Evolutionary conservation across 2,113 vertebrate species (phyloP).

Genomic region (Neogale vison): DNA sequence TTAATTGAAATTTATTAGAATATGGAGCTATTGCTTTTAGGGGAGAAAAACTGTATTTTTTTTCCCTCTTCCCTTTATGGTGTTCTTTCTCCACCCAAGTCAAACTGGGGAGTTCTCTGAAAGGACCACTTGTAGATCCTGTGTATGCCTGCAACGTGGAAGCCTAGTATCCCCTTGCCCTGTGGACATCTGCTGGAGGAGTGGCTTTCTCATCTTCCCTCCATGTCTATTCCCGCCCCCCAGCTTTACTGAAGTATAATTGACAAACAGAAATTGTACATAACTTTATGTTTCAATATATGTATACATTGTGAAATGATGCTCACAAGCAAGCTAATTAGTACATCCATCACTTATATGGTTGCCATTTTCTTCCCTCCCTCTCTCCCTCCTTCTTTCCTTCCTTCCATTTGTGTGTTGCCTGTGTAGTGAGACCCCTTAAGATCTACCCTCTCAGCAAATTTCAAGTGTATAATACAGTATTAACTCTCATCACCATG

Average conservation of each 20-base stretch:
- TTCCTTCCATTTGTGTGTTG: background rate
- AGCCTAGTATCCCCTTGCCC: too few species aligned
- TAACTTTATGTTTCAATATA: background rate
- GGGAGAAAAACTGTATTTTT: background rate
- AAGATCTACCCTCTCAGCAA: background rate
- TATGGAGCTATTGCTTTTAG: background rate
- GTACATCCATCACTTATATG: background rate
- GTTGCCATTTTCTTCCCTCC: background rate
- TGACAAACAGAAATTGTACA: background rate
- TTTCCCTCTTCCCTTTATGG: background rate
- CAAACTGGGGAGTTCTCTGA: background rate
- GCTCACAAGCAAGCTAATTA: background rate
- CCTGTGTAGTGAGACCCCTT: background rate
- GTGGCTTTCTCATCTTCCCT: background rate
- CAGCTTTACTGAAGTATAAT: background rate
- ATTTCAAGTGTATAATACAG: background rate
- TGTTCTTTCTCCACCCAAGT: background rate
- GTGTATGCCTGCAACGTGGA: accelerated
- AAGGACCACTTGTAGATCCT: background rate
- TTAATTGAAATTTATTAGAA: background rate
- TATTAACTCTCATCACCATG: background rate
- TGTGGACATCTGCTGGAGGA: background rate
- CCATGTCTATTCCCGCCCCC: background rate
- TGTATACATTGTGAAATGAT: background rate
- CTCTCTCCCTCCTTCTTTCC: too few species aligned